A percentile compares a stretch with the other conserved stretches of the same genome.
phyloP scores from a whole-genome alignment of 2,797 vertebrate genomes.

The Corythornis leucogaster region DNA sequence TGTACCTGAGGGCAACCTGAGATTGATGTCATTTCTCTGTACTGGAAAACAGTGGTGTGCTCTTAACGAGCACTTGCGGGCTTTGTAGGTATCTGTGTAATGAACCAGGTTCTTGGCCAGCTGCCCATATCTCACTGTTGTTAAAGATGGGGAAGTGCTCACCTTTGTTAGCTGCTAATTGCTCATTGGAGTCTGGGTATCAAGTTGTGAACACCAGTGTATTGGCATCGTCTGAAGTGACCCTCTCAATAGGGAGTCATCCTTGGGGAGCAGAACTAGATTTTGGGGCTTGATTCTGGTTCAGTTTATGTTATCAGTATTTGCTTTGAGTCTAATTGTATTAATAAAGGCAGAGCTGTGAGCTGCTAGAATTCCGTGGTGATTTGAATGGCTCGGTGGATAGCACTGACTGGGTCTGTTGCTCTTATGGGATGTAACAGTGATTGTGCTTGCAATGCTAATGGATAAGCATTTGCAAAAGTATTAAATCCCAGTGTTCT shows the following conservation, averaged over 20 bases:
- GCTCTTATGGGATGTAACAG: not conserved
- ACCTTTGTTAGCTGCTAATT: not conserved
- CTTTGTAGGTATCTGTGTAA: not conserved
- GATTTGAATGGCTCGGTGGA: not conserved
- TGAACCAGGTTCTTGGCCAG: not conserved
- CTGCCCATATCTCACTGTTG: not conserved
- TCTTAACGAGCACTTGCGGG: not conserved
- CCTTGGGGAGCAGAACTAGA: not conserved
- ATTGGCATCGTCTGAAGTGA: not conserved
- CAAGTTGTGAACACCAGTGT: not conserved
- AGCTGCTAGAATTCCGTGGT: not conserved
- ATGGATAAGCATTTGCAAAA: not conserved
- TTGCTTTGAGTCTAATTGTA: not conserved
- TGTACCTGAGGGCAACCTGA: not conserved
- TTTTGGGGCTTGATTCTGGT: not conserved
- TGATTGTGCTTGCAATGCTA: not conserved
- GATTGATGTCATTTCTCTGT: not conserved
- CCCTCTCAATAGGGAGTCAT: not conserved
- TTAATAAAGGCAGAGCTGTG: not conserved
- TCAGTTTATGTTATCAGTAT: not conserved
- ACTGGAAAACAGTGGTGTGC: not conserved
- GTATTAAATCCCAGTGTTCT: not conserved
- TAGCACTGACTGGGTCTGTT: not conserved
- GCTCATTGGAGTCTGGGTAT: not conserved
- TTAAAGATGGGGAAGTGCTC: not conserved